phyloP scores from a whole-genome alignment of 1,140 invertebrate genomes.

The Atta colombica region DNA sequence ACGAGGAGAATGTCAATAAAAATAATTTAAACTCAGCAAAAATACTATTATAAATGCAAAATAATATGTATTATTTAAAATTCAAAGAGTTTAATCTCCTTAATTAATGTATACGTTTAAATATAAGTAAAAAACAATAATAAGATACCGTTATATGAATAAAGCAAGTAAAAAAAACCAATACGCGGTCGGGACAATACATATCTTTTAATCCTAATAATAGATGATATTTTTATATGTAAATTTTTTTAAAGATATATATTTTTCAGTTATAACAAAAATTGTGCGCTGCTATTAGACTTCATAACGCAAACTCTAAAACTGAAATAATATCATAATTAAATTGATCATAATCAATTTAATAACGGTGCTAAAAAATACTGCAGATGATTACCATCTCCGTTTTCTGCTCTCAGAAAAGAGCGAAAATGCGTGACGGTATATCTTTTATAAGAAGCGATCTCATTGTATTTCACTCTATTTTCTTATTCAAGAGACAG shows the following conservation, averaged over 20 bases:
- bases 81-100: background rate
- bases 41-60: background rate
- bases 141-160: too few species aligned
- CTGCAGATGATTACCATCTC: slow-evolving; percentile 72
- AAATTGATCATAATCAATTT: too few species aligned
- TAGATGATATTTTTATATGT: too few species aligned
- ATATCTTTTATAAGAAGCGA: slow-evolving; percentile 56
- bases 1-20: background rate
- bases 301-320: too few species aligned
- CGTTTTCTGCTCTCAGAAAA: slow-evolving; percentile 69
- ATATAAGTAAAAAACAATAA: background rate
- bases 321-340: too few species aligned
- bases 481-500: slow-evolving; percentile 63
- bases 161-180: too few species aligned
- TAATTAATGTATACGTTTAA: slow-evolving; percentile 1
- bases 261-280: too few species aligned
- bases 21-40: background rate
- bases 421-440: slow-evolving; percentile 67
- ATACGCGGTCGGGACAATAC: too few species aligned
- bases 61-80: background rate
- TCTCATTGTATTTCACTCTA: slow-evolving; percentile 59
- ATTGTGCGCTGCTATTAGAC: too few species aligned
- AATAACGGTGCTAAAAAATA: slow-evolving; percentile 64
- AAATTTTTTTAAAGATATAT: too few species aligned
- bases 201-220: too few species aligned